Percentiles rank a stretch among this genome's conserved stretches.
phyloP scores from a whole-genome alignment of 2,888 invertebrate species.

The Parascotia fuliginaria region DNA sequence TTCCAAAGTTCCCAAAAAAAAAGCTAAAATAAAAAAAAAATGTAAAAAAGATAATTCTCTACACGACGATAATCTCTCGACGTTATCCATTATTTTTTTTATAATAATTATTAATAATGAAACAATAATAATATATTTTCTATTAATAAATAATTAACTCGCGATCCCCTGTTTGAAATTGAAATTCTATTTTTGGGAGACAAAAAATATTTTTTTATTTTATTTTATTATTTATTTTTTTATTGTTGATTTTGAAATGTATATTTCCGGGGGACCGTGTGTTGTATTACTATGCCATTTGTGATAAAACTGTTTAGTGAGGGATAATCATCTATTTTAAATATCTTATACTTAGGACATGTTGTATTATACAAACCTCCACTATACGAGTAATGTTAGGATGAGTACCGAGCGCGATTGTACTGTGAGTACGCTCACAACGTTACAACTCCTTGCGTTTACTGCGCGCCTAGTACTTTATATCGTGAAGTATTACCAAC shows the following conservation, averaged over 20 bases:
- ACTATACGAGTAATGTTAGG: background rate
- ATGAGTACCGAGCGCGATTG: too few relatives aligned
- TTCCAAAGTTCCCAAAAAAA: conserved; percentile 64
- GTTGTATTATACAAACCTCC: too few relatives aligned
- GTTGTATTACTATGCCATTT: conserved; percentile 42
- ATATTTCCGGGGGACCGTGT: conserved; percentile 28
- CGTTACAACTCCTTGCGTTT: too few relatives aligned
- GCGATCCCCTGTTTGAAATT: conserved; percentile 26
- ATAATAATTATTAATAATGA: conserved; percentile 34
- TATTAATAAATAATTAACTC: conserved; percentile 28
- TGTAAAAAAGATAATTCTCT: conserved; percentile 54
- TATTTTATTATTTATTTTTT: conserved; percentile 23
- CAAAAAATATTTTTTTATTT: conserved; percentile 1
- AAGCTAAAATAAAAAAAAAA: conserved; percentile 18
- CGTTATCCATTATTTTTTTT: conserved; percentile 54
- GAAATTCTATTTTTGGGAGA: conserved; percentile 22
- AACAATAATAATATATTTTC: conserved; percentile 45
- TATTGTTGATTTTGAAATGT: conserved; percentile 15
- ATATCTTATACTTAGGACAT: too few relatives aligned
- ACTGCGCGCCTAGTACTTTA: too few relatives aligned
- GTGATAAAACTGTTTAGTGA: conserved; percentile 38
- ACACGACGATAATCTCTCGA: conserved; percentile 76
- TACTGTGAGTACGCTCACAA: too few relatives aligned
- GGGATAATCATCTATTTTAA: conserved; percentile 1
- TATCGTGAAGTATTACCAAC: too few relatives aligned